A percentile compares a stretch with the other conserved stretches of the same genome.
Conservation (phyloP, 2,797 vertebrate genomes). For the Hephaestus fuliginosus region DNA sequence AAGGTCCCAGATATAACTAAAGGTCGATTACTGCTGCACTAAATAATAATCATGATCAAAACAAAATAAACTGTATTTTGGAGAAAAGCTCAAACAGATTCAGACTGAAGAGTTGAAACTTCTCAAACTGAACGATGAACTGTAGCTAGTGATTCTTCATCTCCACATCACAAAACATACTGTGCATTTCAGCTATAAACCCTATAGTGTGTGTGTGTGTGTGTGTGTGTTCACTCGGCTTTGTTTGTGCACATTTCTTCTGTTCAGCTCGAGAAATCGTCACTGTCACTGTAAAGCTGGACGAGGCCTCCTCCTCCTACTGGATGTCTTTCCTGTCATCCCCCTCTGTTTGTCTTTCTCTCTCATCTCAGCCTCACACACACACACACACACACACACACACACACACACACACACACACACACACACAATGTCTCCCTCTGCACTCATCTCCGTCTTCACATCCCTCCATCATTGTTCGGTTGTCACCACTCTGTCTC, state of each 20-base stretch:
- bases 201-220: background rate
- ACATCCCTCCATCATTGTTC: slow-evolving; percentile 55
- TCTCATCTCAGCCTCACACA: slow-evolving; percentile 1
- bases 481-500: slow-evolving; percentile 48
- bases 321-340: slow-evolving; percentile 32
- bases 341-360: background rate
- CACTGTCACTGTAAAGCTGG: slow-evolving; percentile 7
- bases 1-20: background rate
- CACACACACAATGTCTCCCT: slow-evolving; percentile 25
- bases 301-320: slow-evolving; percentile 34
- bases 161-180: background rate
- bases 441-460: slow-evolving; percentile 32
- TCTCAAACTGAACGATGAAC: background rate
- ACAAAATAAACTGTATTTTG: too few species aligned
- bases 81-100: background rate
- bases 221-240: background rate
- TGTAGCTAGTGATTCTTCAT: background rate
- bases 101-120: background rate
- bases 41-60: too few species aligned
- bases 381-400: background rate
- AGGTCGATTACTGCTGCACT: background rate
- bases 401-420: background rate
- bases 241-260: slow-evolving; percentile 1
- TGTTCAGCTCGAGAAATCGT: slow-evolving; percentile 17
- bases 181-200: background rate